These are phyloP conservation scores for Bombyx huttoni DNA, from an alignment of 2,888 invertebrate genomes.

Conservation along the genomic window DNA sequence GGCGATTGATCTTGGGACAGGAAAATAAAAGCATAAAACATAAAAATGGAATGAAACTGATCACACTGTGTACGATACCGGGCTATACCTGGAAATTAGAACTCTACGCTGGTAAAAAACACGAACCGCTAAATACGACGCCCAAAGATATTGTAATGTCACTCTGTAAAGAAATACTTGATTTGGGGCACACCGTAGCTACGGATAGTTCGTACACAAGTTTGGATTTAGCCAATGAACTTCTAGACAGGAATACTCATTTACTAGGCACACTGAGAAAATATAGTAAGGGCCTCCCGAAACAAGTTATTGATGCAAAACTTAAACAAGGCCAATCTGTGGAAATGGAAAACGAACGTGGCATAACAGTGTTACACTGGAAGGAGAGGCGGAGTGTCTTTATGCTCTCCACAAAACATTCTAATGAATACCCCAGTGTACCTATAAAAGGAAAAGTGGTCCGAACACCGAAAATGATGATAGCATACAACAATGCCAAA, in stretches of 20 bases:
- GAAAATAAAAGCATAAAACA: slow-evolving; percentile 12
- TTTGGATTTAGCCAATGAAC: slow-evolving; percentile 19
- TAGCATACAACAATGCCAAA: slow-evolving; percentile 27
- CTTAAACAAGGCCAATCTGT: slow-evolving; percentile 16
- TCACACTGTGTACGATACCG: slow-evolving; percentile 18
- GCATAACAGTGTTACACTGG: slow-evolving; percentile 18
- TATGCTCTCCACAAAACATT: slow-evolving; percentile 26
- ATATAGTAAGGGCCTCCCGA: slow-evolving; percentile 24
- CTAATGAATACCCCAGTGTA: slow-evolving; percentile 10
- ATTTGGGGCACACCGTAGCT: slow-evolving; percentile 20
- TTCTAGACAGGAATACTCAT: slow-evolving; percentile 24
- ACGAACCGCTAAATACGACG: slow-evolving; percentile 15
- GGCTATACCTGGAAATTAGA: slow-evolving; percentile 18
- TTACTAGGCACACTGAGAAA: slow-evolving; percentile 25
- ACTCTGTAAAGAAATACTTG: slow-evolving; percentile 16
- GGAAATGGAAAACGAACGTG: slow-evolving; percentile 20
- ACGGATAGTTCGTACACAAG: slow-evolving; percentile 29
- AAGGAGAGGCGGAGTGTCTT: slow-evolving; percentile 15
- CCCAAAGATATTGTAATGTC: slow-evolving; percentile 19
- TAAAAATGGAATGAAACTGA: slow-evolving; percentile 16
- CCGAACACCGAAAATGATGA: slow-evolving; percentile 15
- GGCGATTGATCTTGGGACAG: slow-evolving; percentile 12
- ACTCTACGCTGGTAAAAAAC: slow-evolving; percentile 20
- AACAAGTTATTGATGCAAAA: slow-evolving; percentile 20
- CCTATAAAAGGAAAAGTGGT: slow-evolving; percentile 13